Percentiles rank a stretch among this genome's conserved stretches.
Evolutionary conservation across 1,140 invertebrate genomes (phyloP).

Genomic region (Phortica variegata): DNA sequence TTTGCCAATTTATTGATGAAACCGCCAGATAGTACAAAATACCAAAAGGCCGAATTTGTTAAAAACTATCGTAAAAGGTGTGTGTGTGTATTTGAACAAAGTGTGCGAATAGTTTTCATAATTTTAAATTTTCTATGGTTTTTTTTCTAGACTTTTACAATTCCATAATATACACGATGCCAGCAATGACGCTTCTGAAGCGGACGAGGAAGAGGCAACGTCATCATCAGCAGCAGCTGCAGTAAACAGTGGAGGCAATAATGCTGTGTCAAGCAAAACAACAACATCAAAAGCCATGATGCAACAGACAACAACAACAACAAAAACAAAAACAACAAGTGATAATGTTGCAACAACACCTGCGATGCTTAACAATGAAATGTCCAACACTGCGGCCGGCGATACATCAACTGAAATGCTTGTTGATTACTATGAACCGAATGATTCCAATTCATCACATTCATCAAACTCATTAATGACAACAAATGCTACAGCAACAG

Average conservation of each 20-base stretch:
- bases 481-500: constrained; percentile 13
- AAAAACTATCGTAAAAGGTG: constrained; percentile 71
- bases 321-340: no score
- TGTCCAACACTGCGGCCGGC: neutral
- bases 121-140: constrained; percentile 1
- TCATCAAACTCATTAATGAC: constrained; percentile 32
- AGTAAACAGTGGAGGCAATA: constrained; percentile 60
- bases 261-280: constrained; percentile 51
- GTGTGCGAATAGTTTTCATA: neutral
- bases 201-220: constrained; percentile 34
- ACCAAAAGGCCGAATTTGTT: constrained; percentile 64
- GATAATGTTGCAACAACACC: constrained; percentile 16
- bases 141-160: constrained; percentile 64
- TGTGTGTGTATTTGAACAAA: neutral
- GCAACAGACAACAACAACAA: neutral
- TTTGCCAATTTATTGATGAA: constrained; percentile 72
- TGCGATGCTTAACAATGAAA: constrained; percentile 2
- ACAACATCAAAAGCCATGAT: constrained; percentile 7
- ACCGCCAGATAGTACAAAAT: constrained; percentile 59
- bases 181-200: constrained; percentile 59
- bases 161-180: constrained; percentile 69
- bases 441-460: constrained; percentile 39
- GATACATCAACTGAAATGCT: constrained; percentile 18
- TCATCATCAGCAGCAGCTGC: constrained; percentile 41
- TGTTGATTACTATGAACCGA: constrained; percentile 40